Base-by-base conservation (phyloP, 2,797 vertebrate species). In the Arctocebus calabarensis region DNA sequence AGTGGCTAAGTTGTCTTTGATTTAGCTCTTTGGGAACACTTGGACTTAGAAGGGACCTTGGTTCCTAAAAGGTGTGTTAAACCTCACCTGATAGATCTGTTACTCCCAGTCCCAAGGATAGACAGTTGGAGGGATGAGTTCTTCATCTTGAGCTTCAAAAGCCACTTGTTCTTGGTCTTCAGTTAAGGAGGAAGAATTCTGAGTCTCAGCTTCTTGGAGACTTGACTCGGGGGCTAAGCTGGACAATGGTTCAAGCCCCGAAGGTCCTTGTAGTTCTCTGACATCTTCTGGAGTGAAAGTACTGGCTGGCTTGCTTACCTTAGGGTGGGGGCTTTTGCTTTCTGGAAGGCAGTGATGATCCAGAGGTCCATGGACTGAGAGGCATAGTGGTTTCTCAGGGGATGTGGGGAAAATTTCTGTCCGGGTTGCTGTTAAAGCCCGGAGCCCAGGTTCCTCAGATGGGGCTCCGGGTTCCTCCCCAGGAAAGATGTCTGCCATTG, bases 41-140 rank as follows among this genome's bases (percentile, higher is more conserved):
- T 40, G 64, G 32, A 45, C 27, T 34, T 74, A 23, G 84, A 45
- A 71, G 57, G 23, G 71, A 57, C 37, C 32, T 86, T 79, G 64
- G 29, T 57, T 90, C 23, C 40, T n/a, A 19, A 73, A 85, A 87
- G 19, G 20, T 23, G 98, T 98, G 83, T 98, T 98, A 81, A 98
- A 97, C 86, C 98, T 93, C 64, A 0, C 32, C 0, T 70, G 13
- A 23, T 1, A 22, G n/a, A 64, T 7, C 20, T 88, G 10, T 96
- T 83, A 97, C 19, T 97, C 97, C 29, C 83, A 90, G 48, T 98
- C 98, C 97, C 97, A 97, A 0, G 98, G 98, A 62, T 96, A 98
- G 66, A 96, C 48, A 27, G 71, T 59, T 89, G 94, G 40, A 22
- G 43, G 52, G 0, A 57, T 82, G 11, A 22, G n/a, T 0, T 70